phyloP scores from a whole-genome alignment of 2,113 vertebrate genomes.

The Channa maculata region DNA sequence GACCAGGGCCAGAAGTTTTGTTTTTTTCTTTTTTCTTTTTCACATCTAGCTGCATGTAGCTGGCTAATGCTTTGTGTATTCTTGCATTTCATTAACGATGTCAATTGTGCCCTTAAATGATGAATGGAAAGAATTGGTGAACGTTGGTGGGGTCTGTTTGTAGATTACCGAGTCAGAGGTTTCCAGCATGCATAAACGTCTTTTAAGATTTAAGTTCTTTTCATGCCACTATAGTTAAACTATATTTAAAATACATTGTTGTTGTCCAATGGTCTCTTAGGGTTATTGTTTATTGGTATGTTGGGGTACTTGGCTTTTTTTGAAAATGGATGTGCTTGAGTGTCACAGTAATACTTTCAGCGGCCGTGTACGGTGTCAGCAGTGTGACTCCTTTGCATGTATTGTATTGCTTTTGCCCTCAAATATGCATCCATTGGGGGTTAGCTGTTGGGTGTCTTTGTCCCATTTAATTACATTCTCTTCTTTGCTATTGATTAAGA shows the following conservation, averaged over 20 bases:
- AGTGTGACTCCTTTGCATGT: slow-evolving; percentile 43
- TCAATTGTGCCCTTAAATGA: slow-evolving; percentile 46
- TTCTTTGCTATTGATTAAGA: slow-evolving; percentile 48
- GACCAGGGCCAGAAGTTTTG: slow-evolving; percentile 24
- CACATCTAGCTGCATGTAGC: slow-evolving; percentile 41
- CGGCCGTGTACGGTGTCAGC: slow-evolving; percentile 49
- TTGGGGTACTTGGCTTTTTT: slow-evolving; percentile 13
- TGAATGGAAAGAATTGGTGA: slow-evolving; percentile 26
- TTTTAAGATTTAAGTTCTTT: neutral
- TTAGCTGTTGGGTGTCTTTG: slow-evolving; percentile 42
- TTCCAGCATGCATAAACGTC: slow-evolving; percentile 28
- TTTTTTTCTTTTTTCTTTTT: slow-evolving; percentile 6
- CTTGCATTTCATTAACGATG: slow-evolving; percentile 57
- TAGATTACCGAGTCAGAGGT: slow-evolving; percentile 28
- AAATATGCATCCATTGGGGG: neutral
- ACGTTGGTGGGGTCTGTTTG: slow-evolving; percentile 24
- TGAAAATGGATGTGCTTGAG: slow-evolving; percentile 46
- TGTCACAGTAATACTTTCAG: slow-evolving; percentile 54
- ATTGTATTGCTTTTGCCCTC: slow-evolving; percentile 58
- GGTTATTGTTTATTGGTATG: slow-evolving; percentile 27
- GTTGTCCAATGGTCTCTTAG: neutral
- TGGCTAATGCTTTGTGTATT: slow-evolving; percentile 28
- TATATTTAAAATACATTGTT: too few species aligned
- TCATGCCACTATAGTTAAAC: too few species aligned
- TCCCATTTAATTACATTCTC: slow-evolving; percentile 45